Base-by-base conservation (phyloP, 1,140 invertebrate species). In the Dendroctonus ponderosae region DNA sequence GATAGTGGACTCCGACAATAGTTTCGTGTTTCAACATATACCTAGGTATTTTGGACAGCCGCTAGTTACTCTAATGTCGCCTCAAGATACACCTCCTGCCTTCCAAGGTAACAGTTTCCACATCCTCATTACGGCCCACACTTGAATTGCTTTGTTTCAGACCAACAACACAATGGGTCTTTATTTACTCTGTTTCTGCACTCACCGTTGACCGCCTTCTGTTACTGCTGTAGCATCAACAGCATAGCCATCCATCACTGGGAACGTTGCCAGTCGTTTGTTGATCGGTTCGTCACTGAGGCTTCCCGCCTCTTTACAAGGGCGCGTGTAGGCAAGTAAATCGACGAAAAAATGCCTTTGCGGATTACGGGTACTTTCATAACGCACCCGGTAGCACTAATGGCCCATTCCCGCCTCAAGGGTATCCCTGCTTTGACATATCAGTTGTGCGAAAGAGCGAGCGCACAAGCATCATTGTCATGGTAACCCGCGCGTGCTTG, bases 161-260 rank as follows among this genome's bases (percentile, higher is more conserved):
- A 96, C 81, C 87, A 93, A 72, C 89, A 93, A 76, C 89, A 92
- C 77, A 92, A 94, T 76, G 96, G 96, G 51, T 96, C 90, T 75
- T 82, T 98, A 63, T 97, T 98, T 80, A 97, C 95, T 38, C 82
- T 98, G 72, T 98, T 97, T 82, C 86, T 98, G 61, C 94, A 97
- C 80, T 93, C 91, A 75, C 95, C 96, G 43, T 82, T 98, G 71
- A 92, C 92, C 72, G 96, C 93, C 54, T 89, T 98, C 77, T 97
- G 94, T 82, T 91, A 92, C 79, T 89, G 94, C 74, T 95, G 93
- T 77, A 94, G 94, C 78, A 87, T 97, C 51, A 86, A 87, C 62
- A 92, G 89, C 73, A 87, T 97, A 62, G 88, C 91, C 38, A 86
- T 95, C 72, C 86, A 90, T 68, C 85, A 91, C 70, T 97, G 94